Base-by-base conservation (phyloP, 1,140 invertebrate genomes). In the Caenorhabditis briggsae region DNA sequence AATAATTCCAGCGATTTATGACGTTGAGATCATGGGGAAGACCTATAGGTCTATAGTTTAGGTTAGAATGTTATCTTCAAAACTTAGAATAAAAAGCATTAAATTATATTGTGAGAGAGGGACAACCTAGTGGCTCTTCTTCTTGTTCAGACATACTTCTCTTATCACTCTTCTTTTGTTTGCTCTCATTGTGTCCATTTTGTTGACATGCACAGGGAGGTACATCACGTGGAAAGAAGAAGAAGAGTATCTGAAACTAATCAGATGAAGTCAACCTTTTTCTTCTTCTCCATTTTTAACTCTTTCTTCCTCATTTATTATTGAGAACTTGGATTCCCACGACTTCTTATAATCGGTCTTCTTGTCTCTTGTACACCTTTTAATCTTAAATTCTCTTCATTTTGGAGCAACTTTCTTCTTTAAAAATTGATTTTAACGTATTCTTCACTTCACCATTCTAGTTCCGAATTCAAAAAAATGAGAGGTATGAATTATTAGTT, bases 181-280 rank as follows among this genome's bases (percentile, higher is more conserved):
- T 20, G 23, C 61, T 65, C 43, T 74, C 65, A 33, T 46, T 74
- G 11, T 70, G 20, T 48, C 70, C 43, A 78, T 78, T 50, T 48
- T 78, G 46, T 78, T 78, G 70, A 78, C 70, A 78, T 43, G 70
- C 46, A 78, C 43, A 50, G 46, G 46, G 48, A 78, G 46, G 70
- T 78, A 41, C 46, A 78, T 78, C 46, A 78, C 70, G 46, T 78
- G 70, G 46, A 78, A 78, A 50, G 25, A 64, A 25, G 20, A 78
- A 50, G 25, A 33, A 33, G 23, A 65, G 23, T 9, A 33, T 41
- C 46, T 23, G 70, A 78, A 78, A 78, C 9, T 78, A 78, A 78
- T 78, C 46, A 78, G 46, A 78, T 50, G 70, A 78, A 78, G 70
- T 78, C n/a, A 50, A n/a, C 6, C 33, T 41, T 23, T 5, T 12